Base-by-base conservation (phyloP, 2,113 vertebrate genomes). In the Eleginops maclovinus region DNA sequence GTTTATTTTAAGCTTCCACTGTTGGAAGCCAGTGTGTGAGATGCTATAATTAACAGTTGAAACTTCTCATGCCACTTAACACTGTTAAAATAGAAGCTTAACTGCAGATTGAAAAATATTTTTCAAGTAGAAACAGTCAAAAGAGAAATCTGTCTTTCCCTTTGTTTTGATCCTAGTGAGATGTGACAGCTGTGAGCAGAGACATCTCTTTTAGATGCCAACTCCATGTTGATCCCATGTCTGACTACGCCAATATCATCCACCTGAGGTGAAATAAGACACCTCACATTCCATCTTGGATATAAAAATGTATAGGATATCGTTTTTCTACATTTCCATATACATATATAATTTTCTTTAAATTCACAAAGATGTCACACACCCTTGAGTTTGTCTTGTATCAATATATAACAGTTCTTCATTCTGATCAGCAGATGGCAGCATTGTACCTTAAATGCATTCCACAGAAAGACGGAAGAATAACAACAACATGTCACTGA, bases 361-460 rank as follows among this genome's bases (percentile, higher is more conserved):
- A 0, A 49, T 55, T 68, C 28, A 46, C 7, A 44, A 66, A 36
- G 5, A 14, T 53, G 36, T 36, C 9, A 9, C 41, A 16, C 60
- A 22, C 24, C 9, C 3, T 40, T 66, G 36, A 53, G 15, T 19
- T 19, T 50, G 9, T 1, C 0, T 10, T 60, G 12, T 24, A 53
- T 12, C 7, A 54, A 26, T 0, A 56, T 9, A 13, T 76, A 51
- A 28, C 21, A 26, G 31, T 77, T 76, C 28, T 43, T 36, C 31
- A 0, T 0, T 70, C 67, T 68, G 13, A 14, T 50, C 94, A 92
- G 82, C 83, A 95, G 94, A 77, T 92, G 93, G 94, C 91, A 90
- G 88, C 89, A 90, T 91, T 90, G 91, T 21, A 90, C 69, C 79
- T 77, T 21, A 64, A 88, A 92, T 93, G 22, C 9, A 70, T 28